Evolutionary conservation across 2,113 vertebrate species (phyloP).

Genomic region (Lampris incognitus): DNA sequence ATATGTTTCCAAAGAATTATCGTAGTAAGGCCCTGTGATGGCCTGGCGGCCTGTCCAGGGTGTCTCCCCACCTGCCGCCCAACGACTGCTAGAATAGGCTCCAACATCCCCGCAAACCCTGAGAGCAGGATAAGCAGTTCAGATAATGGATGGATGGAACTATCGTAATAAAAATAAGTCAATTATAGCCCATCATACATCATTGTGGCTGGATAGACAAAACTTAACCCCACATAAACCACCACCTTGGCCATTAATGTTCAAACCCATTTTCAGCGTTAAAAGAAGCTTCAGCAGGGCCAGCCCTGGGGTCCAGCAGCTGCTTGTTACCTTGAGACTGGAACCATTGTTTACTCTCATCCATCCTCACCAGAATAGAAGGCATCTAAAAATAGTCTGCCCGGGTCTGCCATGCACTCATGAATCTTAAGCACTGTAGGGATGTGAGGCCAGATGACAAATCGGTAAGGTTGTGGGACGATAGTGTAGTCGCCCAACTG

Average conservation of each 20-base stretch:
- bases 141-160: no score
- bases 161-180: no score
- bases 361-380: conserved; percentile 28
- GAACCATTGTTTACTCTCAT: conserved; percentile 8
- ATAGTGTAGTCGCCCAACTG: not conserved
- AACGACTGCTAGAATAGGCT: no score
- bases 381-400: conserved; percentile 23
- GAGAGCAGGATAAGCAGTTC: no score
- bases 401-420: conserved; percentile 28
- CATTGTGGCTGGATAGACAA: no score
- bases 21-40: no score
- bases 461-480: conserved; percentile 32
- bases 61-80: no score
- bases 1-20: no score
- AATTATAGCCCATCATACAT: no score
- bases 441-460: conserved; percentile 46
- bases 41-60: no score
- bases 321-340: conserved; percentile 2
- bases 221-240: no score
- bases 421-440: conserved; percentile 30
- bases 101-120: no score
- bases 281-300: not conserved
- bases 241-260: not conserved
- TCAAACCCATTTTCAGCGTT: not conserved
- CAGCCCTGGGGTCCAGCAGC: not conserved